phyloP scores from a whole-genome alignment of 2,113 vertebrate species.

The Pagrus major region DNA sequence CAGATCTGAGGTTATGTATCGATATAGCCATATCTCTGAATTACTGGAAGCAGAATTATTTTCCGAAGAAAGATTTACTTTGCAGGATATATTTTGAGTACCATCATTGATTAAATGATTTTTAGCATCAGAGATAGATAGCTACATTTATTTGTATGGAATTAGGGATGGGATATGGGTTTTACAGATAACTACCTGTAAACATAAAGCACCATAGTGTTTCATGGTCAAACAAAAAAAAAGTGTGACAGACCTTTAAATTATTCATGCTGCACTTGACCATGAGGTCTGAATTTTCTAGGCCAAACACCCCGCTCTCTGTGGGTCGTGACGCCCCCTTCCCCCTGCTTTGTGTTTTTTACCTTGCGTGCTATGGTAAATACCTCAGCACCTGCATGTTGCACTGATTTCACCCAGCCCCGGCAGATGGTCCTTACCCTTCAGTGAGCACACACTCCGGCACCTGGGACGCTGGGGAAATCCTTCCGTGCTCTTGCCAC shows the following conservation, averaged over 20 bases:
- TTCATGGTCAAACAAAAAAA: constrained; percentile 6
- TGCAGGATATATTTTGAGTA: neutral
- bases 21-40: neutral
- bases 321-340: constrained; percentile 34
- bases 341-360: constrained; percentile 27
- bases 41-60: too few species aligned
- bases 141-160: neutral
- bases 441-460: constrained; percentile 63
- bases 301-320: constrained; percentile 67
- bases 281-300: constrained; percentile 64
- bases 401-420: constrained; percentile 70
- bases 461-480: constrained; percentile 79
- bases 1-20: neutral
- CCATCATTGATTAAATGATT: neutral
- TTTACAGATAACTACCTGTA: neutral
- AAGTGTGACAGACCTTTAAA: constrained; percentile 45
- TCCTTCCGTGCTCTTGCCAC: constrained; percentile 60
- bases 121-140: neutral
- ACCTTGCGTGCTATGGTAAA: constrained; percentile 72
- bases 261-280: constrained; percentile 57
- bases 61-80: neutral
- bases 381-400: constrained; percentile 82
- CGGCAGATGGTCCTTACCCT: constrained; percentile 82
- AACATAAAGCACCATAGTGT: neutral
- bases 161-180: neutral